phyloP scores from a whole-genome alignment of 2,888 invertebrate genomes.

The Pimpla rufipes region DNA sequence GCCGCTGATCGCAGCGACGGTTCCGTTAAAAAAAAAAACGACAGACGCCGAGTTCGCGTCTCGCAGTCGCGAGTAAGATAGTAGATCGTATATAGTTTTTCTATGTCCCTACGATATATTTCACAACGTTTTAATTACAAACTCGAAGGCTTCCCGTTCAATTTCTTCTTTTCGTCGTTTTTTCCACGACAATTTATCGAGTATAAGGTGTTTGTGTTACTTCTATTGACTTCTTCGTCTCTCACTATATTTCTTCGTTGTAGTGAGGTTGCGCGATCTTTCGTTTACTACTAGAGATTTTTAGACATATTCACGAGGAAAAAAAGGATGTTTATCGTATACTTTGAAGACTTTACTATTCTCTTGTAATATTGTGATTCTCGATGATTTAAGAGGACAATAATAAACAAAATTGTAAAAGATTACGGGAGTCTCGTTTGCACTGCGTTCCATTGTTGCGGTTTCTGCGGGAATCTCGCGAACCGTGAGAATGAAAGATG shows the following conservation, averaged over 20 bases:
- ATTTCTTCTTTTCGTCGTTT: not conserved
- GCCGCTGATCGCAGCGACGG: not conserved
- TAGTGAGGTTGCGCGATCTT: slow-evolving; percentile 21
- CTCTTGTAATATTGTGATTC: slow-evolving; percentile 54
- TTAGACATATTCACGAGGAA: slow-evolving; percentile 35
- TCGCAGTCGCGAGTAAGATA: slow-evolving; percentile 20
- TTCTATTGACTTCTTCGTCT: slow-evolving; percentile 23
- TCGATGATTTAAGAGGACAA: slow-evolving; percentile 51
- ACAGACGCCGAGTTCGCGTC: slow-evolving; percentile 3
- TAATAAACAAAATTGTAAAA: slow-evolving; percentile 55
- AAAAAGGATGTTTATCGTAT: slow-evolving; percentile 48
- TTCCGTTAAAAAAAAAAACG: slow-evolving; percentile 23
- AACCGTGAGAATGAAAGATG: too few relatives aligned
- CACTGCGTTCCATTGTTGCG: not conserved
- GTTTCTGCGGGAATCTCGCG: not conserved
- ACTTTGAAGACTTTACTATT: slow-evolving; percentile 44
- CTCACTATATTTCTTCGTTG: slow-evolving; percentile 17
- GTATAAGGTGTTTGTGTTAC: slow-evolving; percentile 39
- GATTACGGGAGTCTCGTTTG: not conserved
- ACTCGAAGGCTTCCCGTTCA: slow-evolving; percentile 1
- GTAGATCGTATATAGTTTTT: slow-evolving; percentile 52
- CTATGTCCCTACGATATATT: slow-evolving; percentile 46
- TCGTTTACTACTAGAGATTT: slow-evolving; percentile 26
- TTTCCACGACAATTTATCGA: slow-evolving; percentile 13
- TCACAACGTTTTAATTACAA: slow-evolving; percentile 2